Percentiles rank a stretch among this genome's conserved stretches.
phyloP scores from a whole-genome alignment of 2,888 invertebrate species.

The Acleris literana region DNA sequence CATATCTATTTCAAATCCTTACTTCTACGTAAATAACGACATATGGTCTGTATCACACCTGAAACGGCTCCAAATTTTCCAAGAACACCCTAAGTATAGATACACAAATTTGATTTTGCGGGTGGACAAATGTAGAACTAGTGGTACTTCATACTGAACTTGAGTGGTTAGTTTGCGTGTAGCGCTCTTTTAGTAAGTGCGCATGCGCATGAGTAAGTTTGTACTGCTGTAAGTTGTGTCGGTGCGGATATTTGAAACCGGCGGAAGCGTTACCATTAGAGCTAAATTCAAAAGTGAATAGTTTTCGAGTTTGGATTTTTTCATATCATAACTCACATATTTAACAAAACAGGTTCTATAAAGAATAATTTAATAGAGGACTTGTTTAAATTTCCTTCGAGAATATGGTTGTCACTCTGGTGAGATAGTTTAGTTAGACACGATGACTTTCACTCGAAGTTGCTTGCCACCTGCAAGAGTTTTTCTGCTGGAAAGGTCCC shows the following conservation, averaged over 20 bases:
- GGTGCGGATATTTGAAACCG: constrained; percentile 34
- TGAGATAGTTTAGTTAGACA: no score
- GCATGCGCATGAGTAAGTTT: constrained; percentile 14
- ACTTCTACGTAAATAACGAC: constrained; percentile 22
- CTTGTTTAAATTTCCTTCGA: no score
- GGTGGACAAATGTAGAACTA: background rate
- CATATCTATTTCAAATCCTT: background rate
- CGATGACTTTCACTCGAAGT: no score
- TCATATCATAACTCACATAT: no score
- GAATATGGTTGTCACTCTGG: no score
- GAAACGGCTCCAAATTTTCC: constrained; percentile 26
- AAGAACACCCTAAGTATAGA: constrained; percentile 26
- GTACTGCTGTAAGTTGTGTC: constrained; percentile 17
- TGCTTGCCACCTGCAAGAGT: no score
- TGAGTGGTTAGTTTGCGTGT: constrained; percentile 6
- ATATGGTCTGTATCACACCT: constrained; percentile 25
- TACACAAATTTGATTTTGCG: constrained; percentile 19
- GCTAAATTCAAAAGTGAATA: no score
- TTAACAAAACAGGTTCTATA: no score
- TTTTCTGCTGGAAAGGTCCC: no score
- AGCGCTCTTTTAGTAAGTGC: constrained; percentile 13
- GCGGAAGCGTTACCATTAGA: constrained; percentile 21
- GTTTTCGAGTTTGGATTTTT: no score
- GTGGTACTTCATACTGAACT: background rate
- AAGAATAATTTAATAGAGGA: no score